These are phyloP conservation scores for Macrosteles quadrilineatus DNA, from an alignment of 1,140 invertebrate species.

Conservation along the genomic window DNA sequence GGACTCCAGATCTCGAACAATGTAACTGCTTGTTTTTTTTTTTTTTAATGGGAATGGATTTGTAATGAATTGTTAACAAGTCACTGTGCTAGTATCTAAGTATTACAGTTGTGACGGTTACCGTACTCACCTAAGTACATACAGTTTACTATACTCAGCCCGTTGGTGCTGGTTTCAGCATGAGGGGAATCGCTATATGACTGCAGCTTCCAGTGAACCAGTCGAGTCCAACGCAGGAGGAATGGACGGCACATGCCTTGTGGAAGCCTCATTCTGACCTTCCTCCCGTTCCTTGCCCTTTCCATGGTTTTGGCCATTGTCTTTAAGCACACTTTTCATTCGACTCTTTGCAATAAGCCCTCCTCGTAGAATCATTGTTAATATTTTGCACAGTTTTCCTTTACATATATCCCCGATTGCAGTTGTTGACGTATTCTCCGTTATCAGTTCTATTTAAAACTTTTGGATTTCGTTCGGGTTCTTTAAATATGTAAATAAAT, in stretches of 20 bases:
- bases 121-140: too few species aligned
- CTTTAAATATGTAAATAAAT: too few species aligned
- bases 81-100: too few species aligned
- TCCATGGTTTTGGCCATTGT: neutral
- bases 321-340: neutral
- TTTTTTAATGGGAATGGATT: too few species aligned
- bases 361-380: neutral
- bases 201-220: conserved; percentile 71
- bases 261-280: conserved; percentile 76
- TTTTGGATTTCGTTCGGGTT: too few species aligned
- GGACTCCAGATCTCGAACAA: too few species aligned
- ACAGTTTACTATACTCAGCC: neutral
- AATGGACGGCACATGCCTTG: conserved; percentile 79
- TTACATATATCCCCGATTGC: neutral
- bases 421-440: too few species aligned
- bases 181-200: conserved; percentile 81
- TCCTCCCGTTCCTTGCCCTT: conserved; percentile 13
- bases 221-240: conserved; percentile 74
- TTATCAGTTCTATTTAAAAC: too few species aligned
- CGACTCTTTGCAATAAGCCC: conserved; percentile 1
- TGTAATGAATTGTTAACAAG: too few species aligned
- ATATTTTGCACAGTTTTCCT: neutral
- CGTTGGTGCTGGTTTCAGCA: conserved; percentile 59
- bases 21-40: too few species aligned
- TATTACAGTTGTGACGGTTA: too few species aligned